Percentiles rank a stretch among this genome's conserved stretches.
Evolutionary conservation across 2,113 vertebrate species (phyloP).

Genomic region (Oryctolagus cuniculus): mOryCun1.1 NC_091448.1:8492001-8492500

Average conservation of each 20-base stretch:
- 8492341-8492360: too few species aligned
- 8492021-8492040: background rate
- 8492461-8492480: too few species aligned
- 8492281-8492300: too few species aligned
- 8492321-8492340: too few species aligned
- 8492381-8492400: background rate
- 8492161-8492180: background rate
- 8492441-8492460: too few species aligned
- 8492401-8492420: background rate
- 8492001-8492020: background rate
- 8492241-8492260: too few species aligned
- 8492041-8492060: background rate
- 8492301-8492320: too few species aligned
- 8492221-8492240: background rate
- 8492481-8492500: too few species aligned
- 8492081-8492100: background rate
- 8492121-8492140: background rate
- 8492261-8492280: too few species aligned
- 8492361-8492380: too few species aligned
- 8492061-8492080: background rate
- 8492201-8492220: background rate
- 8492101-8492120: background rate
- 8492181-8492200: background rate
- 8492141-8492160: background rate
- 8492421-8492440: too few species aligned